Base-by-base conservation (phyloP, 2,113 vertebrate genomes). In the Zosterops borbonicus region DNA sequence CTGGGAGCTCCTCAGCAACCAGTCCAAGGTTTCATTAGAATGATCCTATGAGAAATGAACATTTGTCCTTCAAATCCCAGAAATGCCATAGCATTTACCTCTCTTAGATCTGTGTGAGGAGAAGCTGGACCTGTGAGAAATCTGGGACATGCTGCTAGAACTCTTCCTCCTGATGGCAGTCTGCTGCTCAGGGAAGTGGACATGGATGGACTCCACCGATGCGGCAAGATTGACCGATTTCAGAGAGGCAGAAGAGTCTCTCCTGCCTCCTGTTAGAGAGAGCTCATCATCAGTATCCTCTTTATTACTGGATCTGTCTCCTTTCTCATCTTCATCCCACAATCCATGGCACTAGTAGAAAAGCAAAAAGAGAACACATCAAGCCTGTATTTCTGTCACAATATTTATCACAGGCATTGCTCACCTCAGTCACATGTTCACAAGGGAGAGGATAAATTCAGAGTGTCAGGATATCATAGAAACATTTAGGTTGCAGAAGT, bases 301-400 rank as follows among this genome's bases (percentile, higher is more conserved):
- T 87, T 98, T 98, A 67, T 95, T 96, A 5, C 71, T 95, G 74
- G 91, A 97, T n/a, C 91, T 98, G 47, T 97, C 98, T 25, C 94
- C 97, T 69, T 98, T 96, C 63, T 99, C 98, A 1, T 99, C 99
- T 44, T 99, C 99, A 62, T 99, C 99, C 99, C 99, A 99, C 39
- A 99, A 93, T 42, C 99, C 99, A 4, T 99, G 99, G 75, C 99
- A 99, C 99, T 99, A 74, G 67, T n/a, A 35, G 77, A 80, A 79
- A 92, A 83, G 44, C 33, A 62, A 68, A 62, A 42, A 63, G 59
- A 76, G 37, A 90, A 69, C 11, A 58, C 31, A 37, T 91, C 47
- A 93, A 44, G 22, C 23, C 44, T 35, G 17, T 44, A 28, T 49
- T 92, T 83, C 50, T 69, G 33, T 67, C 42, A 52, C 6, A 7